These are phyloP conservation scores for Bruchidius siliquastri DNA, from an alignment of 2,888 invertebrate species.

Conservation along the genomic window DNA sequence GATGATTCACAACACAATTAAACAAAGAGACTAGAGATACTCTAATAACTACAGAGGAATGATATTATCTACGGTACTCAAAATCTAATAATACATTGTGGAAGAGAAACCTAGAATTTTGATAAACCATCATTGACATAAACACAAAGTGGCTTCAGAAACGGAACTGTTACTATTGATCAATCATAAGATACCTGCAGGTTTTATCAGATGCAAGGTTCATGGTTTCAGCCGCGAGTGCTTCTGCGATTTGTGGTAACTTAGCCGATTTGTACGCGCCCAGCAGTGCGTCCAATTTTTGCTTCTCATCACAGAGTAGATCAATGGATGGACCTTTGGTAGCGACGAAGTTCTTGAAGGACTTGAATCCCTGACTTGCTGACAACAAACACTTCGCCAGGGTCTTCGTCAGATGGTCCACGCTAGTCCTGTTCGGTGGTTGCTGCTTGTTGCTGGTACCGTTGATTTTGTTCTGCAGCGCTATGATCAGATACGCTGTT, in stretches of 20 bases:
- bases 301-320: conserved; percentile 33
- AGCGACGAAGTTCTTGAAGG: conserved; percentile 34
- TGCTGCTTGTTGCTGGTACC: conserved; percentile 50
- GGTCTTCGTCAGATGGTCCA: conserved; percentile 72
- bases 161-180: too few species aligned
- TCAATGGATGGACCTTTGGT: conserved; percentile 30
- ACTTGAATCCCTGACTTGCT: conserved; percentile 45
- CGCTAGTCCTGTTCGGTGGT: conserved; percentile 44
- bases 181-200: conserved; percentile 41
- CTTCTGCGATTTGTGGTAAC: conserved; percentile 65
- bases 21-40: too few species aligned
- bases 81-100: too few species aligned
- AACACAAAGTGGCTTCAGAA: too few species aligned
- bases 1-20: too few species aligned
- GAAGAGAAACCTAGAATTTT: too few species aligned
- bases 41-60: too few species aligned
- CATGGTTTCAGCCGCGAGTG: conserved; percentile 66
- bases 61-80: too few species aligned
- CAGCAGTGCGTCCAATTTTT: conserved; percentile 31
- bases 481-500: conserved; percentile 71
- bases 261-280: conserved; percentile 62
- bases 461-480: conserved; percentile 63
- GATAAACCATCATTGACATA: too few species aligned
- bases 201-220: conserved; percentile 54
- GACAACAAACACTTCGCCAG: conserved; percentile 64